phyloP scores from a whole-genome alignment of 2,113 vertebrate species.

The Macrotis lagotis region DNA sequence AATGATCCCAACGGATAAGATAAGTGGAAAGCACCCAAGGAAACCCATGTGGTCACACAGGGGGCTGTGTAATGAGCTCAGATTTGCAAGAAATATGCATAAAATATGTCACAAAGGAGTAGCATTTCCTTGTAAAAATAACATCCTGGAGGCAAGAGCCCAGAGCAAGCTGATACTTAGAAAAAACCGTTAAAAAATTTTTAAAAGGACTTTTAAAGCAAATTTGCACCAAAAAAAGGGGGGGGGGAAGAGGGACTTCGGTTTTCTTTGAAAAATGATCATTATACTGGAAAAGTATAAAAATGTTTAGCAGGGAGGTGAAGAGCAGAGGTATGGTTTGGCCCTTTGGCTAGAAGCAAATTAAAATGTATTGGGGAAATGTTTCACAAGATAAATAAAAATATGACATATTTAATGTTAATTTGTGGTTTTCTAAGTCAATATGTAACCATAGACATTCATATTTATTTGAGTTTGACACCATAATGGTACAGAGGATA shows the following conservation, averaged over 20 bases:
- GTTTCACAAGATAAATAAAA: neutral
- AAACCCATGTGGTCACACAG: neutral
- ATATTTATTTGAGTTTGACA: neutral
- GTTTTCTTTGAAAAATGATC: neutral
- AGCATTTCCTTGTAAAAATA: neutral
- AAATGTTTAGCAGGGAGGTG: neutral
- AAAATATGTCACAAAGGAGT: too few relatives aligned
- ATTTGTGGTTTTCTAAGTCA: neutral
- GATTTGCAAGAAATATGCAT: too few relatives aligned
- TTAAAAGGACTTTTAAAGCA: neutral
- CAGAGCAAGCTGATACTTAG: neutral
- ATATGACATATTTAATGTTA: neutral
- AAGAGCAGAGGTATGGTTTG: too few relatives aligned
- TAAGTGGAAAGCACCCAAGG: neutral
- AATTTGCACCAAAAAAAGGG: neutral
- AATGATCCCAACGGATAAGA: neutral
- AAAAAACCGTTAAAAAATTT: slow-evolving; percentile 15
- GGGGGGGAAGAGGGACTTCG: neutral
- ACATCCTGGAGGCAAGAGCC: neutral
- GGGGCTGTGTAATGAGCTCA: neutral
- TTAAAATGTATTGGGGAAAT: neutral
- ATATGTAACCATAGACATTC: neutral
- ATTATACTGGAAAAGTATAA: neutral
- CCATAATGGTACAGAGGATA: neutral
- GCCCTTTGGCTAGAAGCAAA: neutral